Evolutionary conservation across 2,113 vertebrate species (phyloP), one percentile per base, ranked within the genome.

Genomic region (Ailurus styani): DNA sequence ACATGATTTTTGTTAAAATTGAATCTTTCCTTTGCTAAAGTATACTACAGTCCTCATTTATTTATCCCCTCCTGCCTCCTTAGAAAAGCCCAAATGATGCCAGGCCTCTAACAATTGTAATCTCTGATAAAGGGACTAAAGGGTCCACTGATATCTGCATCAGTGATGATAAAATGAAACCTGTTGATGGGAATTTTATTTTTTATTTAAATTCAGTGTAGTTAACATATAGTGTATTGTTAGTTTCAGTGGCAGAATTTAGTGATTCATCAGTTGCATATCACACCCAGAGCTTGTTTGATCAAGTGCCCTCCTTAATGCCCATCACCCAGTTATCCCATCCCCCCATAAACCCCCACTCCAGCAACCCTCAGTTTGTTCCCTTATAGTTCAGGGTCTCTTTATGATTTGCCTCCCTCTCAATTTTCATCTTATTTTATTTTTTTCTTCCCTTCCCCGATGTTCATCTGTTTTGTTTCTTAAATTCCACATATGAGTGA

Each of bases 1-100:
- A 84, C 82, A n/a, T 57, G 8, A 68, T 83, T 92, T 98, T 89
- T 95, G 3, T 89, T 97, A 3, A n/a, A 17, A 90, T 54, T 75
- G 10, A 96, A 55, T 37, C 27, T 91, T 89, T 75, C 84, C 21
- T n/a, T 89, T 87, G 64, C 13, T 79, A 75, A 90, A 70, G 54
- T n/a, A 94, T 31, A 84, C 21, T 50, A 57, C 21, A 97, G n/a
- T 84, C 29, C 47, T 93, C 79, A 54, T 8, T 34, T 78, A 87
- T 47, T 15, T 62, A 75, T 6, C 15, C 25, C 3, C 25, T 1
- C 75, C 79, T 72, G 45, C 42, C 42, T 7, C 27, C 7, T 62
- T 86, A 84, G 21, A 55, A 70, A 96, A 93, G 50, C 29, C 47
- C n/a, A 94, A 86, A 72, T 6, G 14, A 37, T 54, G 4, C 0